A percentile compares a stretch with the other conserved stretches of the same genome.
These are phyloP conservation scores for Agrotis ipsilon DNA, from an alignment of 2,888 invertebrate species.

Conservation along the genomic window DNA sequence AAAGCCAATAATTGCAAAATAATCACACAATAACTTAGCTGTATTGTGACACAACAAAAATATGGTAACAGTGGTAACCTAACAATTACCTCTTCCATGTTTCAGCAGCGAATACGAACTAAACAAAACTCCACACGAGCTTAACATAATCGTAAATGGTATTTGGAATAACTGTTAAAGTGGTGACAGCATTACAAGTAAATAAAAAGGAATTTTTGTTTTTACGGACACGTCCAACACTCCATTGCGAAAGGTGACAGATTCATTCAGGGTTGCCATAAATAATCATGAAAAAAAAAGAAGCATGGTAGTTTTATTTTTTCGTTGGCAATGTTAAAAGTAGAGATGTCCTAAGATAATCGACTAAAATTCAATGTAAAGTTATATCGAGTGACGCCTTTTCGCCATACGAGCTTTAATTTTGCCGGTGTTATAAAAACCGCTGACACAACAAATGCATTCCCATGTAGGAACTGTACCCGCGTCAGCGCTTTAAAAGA, in stretches of 20 bases:
- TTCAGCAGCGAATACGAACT: constrained; percentile 83
- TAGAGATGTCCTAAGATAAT: constrained; percentile 4
- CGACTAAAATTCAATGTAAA: neutral
- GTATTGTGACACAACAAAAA: constrained; percentile 84
- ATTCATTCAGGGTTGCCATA: constrained; percentile 45
- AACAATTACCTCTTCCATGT: constrained; percentile 88
- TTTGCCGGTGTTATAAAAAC: too few species aligned
- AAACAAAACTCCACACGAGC: constrained; percentile 83
- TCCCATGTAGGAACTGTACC: too few species aligned
- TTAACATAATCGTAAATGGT: constrained; percentile 88
- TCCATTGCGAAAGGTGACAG: constrained; percentile 82
- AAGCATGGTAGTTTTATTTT: constrained; percentile 25
- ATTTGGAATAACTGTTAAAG: constrained; percentile 79
- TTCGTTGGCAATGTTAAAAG: neutral
- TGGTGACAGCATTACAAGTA: constrained; percentile 85
- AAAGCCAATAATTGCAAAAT: constrained; percentile 78
- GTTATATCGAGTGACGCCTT: too few species aligned
- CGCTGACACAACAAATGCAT: too few species aligned
- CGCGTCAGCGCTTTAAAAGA: too few species aligned
- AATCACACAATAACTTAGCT: constrained; percentile 65
- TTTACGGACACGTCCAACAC: constrained; percentile 87
- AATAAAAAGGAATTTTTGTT: constrained; percentile 83
- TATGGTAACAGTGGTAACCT: constrained; percentile 75
- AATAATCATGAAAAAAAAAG: neutral
- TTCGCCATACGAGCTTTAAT: too few species aligned